Base-by-base conservation (phyloP, 2,113 vertebrate genomes). In the Perca schrenkii region DNA sequence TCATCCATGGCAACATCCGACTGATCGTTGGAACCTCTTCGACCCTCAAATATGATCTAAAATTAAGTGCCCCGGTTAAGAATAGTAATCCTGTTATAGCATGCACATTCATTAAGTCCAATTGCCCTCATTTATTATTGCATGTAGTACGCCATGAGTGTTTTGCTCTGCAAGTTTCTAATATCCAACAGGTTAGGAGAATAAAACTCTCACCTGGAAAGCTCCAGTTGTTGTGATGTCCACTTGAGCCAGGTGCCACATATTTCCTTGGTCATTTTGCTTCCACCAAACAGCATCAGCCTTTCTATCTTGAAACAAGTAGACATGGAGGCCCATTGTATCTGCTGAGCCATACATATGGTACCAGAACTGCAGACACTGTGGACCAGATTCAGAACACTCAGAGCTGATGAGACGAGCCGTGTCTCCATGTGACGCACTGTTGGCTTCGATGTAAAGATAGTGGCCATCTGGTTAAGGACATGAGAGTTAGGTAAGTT, bases 311-410 rank as follows among this genome's bases (percentile, higher is more conserved):
- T 95, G 85, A n/a, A 93, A 15, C 11, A 94, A 68, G 60, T 96
- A 95, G 10, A 96, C 89, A 1, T 80, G 63, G 66, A 97, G 91
- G 34, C 93, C 92, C 96, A 96, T 96, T 14, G 86, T 78, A 0
- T 86, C 4, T 2, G 94, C 93, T 6, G 68, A 82, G 36, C 96
- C 96, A 0, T 96, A 94, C 94, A 97, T 97, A 90, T 97, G 95
- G 74, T 97, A 96, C 96, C 97, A 97, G 91, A 97, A 97, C 83
- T 94, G 94, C 74, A 97, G 93, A 89, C 97, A 97, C 77, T 96
- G 90, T 0, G 83, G 77, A 80, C 96, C 96, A 53, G 83, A 58
- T 3, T 77, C 80, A 11, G 82, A 75, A 79, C 96, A 96, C 64
- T 89, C 85, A 0, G 94, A 83, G 22, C 96, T 96, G 83, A 95